A percentile compares a stretch with the other conserved stretches of the same genome.
phyloP scores from a whole-genome alignment of 2,888 invertebrate genomes.

The Gandaritis pyraliata region DNA sequence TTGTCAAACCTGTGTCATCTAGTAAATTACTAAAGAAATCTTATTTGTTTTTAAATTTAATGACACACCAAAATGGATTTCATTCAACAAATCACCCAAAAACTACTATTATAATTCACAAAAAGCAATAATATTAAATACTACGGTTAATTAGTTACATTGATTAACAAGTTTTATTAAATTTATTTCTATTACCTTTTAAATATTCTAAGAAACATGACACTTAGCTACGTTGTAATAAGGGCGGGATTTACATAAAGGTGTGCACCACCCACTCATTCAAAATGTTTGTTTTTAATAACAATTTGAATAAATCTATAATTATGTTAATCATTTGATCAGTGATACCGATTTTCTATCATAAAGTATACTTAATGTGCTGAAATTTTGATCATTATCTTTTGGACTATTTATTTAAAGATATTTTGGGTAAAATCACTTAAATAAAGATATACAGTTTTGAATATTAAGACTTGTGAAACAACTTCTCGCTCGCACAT shows the following conservation, averaged over 20 bases:
- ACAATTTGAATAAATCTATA: conserved; percentile 72
- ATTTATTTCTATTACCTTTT: conserved; percentile 32
- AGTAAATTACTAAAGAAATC: neutral
- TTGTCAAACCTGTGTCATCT: no score
- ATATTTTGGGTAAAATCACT: neutral
- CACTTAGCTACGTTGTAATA: conserved; percentile 46
- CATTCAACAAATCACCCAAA: conserved; percentile 26
- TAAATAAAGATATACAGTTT: neutral
- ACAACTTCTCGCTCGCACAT: no score
- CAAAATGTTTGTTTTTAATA: conserved; percentile 56
- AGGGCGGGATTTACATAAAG: conserved; percentile 55
- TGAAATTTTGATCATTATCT: conserved; percentile 20
- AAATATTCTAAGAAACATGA: conserved; percentile 49
- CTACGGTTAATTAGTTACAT: conserved; percentile 39
- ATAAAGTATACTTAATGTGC: conserved; percentile 39
- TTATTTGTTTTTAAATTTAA: conserved; percentile 11
- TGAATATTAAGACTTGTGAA: no score
- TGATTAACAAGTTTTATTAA: conserved; percentile 37
- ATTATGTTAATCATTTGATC: conserved; percentile 62
- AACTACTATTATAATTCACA: conserved; percentile 33
- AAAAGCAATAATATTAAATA: conserved; percentile 37
- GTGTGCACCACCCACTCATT: conserved; percentile 58
- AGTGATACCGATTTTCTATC: conserved; percentile 39
- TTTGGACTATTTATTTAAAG: neutral
- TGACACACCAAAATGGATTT: conserved; percentile 18